These are phyloP conservation scores for Pachyuromys duprasi DNA, from an alignment of 2,797 vertebrate species.

Conservation along the genomic window DNA sequence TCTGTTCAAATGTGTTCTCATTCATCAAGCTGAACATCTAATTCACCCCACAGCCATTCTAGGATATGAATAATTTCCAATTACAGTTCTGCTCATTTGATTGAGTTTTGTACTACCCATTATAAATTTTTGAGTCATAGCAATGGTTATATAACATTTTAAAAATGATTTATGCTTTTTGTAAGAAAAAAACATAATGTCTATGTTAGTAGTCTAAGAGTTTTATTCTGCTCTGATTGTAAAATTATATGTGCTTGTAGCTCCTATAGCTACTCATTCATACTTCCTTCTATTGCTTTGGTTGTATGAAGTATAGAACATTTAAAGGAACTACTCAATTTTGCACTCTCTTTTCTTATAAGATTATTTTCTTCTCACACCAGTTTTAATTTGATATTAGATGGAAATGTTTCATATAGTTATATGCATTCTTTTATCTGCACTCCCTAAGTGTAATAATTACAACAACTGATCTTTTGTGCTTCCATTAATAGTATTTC, in stretches of 20 bases:
- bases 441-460: constrained; percentile 61
- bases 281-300: not conserved
- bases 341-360: not conserved
- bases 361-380: constrained; percentile 27
- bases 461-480: constrained; percentile 42
- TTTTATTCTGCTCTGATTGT: not conserved
- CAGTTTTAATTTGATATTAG: constrained; percentile 59
- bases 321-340: constrained; percentile 25
- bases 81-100: not conserved
- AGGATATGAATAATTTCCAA: not conserved
- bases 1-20: not conserved
- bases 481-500: constrained; percentile 55
- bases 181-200: not conserved
- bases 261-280: not conserved
- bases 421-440: constrained; percentile 48
- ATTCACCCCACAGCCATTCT: not conserved
- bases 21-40: not conserved
- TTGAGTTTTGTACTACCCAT: not conserved
- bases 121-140: not conserved
- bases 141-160: not conserved
- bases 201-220: not conserved
- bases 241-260: not conserved
- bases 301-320: not conserved
- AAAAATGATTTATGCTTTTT: not conserved
- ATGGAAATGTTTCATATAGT: constrained; percentile 59